Base-by-base conservation (phyloP, 2,888 invertebrate genomes). In the Ectobius pallidus region DNA sequence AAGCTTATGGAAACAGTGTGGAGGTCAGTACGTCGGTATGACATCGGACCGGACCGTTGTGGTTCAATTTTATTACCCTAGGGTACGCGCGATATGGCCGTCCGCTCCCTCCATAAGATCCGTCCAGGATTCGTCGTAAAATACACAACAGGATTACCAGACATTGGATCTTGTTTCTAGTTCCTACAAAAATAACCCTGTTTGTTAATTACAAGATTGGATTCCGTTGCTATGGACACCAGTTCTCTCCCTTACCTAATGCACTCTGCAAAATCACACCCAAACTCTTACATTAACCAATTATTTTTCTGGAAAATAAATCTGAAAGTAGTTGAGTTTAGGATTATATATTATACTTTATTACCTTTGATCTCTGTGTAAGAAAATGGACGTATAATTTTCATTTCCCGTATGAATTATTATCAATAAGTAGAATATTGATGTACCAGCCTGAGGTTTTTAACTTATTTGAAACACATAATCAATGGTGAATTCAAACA, bases 81-180 rank as follows among this genome's bases (percentile, higher is more conserved):
- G 14, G 58, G 58, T 58, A 58, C 58, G 58, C 58, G 58, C 58
- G 58, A 58, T 58, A 58, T 58, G 58, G 58, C 58, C 58, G n/a
- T 32, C 30, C n/a, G 30, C 32, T 58, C 30, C 58, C 58, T 30
- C 30, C 58, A 58, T 58, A 58, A 58, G 32, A 58, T 30, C 58
- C 30, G 2, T 16, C 27, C 25, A 27, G 58, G 58, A 58, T 58
- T 58, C 58, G 58, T 58, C 58, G 58, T 58, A 58, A 58, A 58
- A 58, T 58, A 55, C 58, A 58, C 58, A 58, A 58, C 58, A 30
- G 58, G 58, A 32, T 58, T 32, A n/a, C 58, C 58, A n/a, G 58
- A 58, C 30, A 32, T n/a, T 58, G 58, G 58, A 30, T 58, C 58
- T 58, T 32, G 58, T 30, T 58, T 27, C 32, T 9, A 1, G n/a